Evolutionary conservation across 2,888 invertebrate genomes (phyloP).

Genomic region (Mythimna pallens): DNA sequence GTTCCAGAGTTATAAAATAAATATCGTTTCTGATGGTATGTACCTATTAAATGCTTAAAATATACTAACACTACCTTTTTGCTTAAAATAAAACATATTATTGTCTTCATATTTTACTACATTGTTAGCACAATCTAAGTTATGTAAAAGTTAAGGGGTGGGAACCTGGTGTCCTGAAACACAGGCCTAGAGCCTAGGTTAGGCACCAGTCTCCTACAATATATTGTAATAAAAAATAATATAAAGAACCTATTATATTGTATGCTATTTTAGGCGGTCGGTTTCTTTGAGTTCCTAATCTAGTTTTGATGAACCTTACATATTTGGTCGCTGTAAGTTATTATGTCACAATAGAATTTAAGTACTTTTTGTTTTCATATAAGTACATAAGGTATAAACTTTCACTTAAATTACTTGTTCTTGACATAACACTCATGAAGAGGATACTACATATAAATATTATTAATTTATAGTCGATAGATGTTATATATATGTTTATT

Average conservation of each 20-base stretch:
- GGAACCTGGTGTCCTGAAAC: too few species aligned
- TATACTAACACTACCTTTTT: too few species aligned
- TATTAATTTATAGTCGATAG: not conserved
- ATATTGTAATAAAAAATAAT: too few species aligned
- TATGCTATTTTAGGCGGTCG: not conserved
- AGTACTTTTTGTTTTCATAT: not conserved
- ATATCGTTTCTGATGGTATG: too few species aligned
- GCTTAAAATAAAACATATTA: too few species aligned
- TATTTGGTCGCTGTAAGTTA: not conserved
- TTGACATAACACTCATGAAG: constrained; percentile 16
- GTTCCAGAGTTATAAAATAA: not conserved
- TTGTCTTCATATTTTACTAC: too few species aligned
- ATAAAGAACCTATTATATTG: not conserved
- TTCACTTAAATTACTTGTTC: constrained; percentile 16
- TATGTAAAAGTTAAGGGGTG: too few species aligned
- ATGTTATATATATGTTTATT: not conserved
- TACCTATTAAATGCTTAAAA: too few species aligned
- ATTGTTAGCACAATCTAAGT: too few species aligned
- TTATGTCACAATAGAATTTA: not conserved
- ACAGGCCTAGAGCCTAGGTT: too few species aligned
- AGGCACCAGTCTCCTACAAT: too few species aligned
- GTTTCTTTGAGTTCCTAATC: constrained; percentile 13
- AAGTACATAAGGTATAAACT: constrained; percentile 8
- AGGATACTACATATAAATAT: not conserved
- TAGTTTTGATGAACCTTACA: constrained; percentile 17